Evolutionary conservation across 2,797 vertebrate species (phyloP).

Genomic region (Hyperoplus lanceolatus): DNA sequence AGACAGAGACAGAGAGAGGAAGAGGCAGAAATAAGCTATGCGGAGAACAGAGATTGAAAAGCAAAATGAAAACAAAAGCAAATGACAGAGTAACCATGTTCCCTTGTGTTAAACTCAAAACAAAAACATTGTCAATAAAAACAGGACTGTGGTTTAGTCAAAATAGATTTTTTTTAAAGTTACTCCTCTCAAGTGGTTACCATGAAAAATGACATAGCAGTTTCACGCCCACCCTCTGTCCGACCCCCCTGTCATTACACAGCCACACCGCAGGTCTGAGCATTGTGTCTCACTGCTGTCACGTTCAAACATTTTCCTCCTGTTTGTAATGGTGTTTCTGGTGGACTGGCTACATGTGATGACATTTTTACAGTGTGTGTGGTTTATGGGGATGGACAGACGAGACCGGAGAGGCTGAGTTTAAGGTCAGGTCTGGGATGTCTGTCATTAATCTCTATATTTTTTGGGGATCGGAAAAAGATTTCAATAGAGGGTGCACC

Average conservation of each 20-base stretch:
- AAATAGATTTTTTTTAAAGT: slow-evolving; percentile 3
- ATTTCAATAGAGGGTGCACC: neutral
- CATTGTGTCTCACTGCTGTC: neutral
- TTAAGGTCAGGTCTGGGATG: slow-evolving; percentile 44
- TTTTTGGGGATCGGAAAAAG: neutral
- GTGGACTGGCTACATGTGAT: neutral
- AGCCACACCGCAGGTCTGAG: neutral
- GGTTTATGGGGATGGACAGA: slow-evolving; percentile 15
- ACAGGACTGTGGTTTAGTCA: neutral
- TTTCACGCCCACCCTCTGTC: slow-evolving; percentile 6
- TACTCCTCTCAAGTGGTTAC: neutral
- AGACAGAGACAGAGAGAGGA: neutral
- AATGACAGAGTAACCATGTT: neutral
- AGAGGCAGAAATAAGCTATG: neutral
- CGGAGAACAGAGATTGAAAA: neutral
- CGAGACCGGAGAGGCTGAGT: slow-evolving; percentile 3
- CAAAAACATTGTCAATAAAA: neutral
- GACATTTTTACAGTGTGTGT: slow-evolving; percentile 13
- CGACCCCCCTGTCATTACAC: neutral
- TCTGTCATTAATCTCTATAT: slow-evolving; percentile 4
- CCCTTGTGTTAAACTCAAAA: neutral
- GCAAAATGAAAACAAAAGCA: neutral
- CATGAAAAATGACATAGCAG: neutral
- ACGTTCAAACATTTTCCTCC: neutral
- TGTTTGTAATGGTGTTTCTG: slow-evolving; percentile 7